Conservation (phyloP, 53 echinoderm and acorn worm genomes). For the Temnopleurus reevesii region DNA sequence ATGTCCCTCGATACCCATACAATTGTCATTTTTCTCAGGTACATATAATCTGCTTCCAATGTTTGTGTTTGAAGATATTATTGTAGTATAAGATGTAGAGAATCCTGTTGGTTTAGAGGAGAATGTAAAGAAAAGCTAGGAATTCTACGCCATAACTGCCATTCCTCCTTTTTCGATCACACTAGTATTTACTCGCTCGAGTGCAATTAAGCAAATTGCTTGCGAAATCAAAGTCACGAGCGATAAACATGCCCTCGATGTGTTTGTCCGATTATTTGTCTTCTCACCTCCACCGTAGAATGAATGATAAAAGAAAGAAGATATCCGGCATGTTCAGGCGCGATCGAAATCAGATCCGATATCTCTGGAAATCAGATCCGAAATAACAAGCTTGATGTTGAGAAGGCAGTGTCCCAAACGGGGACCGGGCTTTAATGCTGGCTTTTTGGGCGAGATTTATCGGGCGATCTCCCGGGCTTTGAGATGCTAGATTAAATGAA, state of each 20-base stretch:
- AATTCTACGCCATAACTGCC: neutral
- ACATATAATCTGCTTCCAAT: neutral
- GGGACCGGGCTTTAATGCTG: neutral
- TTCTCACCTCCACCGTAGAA: neutral
- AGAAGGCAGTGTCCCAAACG: neutral
- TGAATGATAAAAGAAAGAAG: constrained; percentile 17
- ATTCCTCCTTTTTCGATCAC: neutral
- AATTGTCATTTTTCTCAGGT: neutral
- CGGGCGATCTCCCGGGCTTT: constrained; percentile 21
- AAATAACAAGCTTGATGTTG: constrained; percentile 1
- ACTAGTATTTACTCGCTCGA: neutral
- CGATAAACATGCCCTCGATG: neutral
- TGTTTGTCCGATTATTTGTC: neutral
- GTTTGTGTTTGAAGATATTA: neutral
- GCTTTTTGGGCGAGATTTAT: constrained; percentile 16
- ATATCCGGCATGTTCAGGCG: constrained; percentile 13
- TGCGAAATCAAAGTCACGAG: neutral
- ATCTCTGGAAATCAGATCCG: constrained; percentile 14
- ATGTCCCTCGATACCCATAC: neutral
- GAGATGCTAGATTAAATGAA: neutral
- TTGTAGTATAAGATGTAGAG: neutral
- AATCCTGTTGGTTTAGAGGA: neutral
- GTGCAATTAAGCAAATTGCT: constrained; percentile 50
- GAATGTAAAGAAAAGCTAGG: neutral
- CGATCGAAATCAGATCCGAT: constrained; percentile 27